Base-by-base conservation (phyloP, 2,888 invertebrate species). In the Patella pellucida region DNA sequence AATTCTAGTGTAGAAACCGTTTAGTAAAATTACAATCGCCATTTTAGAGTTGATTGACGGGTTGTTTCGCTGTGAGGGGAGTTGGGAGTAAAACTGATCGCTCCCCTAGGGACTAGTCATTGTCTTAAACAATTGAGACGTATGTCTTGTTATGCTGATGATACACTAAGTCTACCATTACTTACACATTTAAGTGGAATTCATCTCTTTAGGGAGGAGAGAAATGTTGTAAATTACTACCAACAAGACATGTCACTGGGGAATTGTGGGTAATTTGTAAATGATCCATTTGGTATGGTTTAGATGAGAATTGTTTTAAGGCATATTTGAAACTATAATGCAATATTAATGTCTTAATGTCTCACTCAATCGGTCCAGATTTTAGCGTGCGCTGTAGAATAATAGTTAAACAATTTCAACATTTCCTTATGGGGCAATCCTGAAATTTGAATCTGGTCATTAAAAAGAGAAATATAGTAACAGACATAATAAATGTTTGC, bases 201-300 rank as follows among this genome's bases (percentile, higher is more conserved):
- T 62, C 9, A 41, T 62, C 62, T 19, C 23, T 19, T 62, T 12
- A 23, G 62, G 62, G 62, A 62, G 62, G 62, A 23, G 62, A 19
- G 62, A 62, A 62, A 62, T 9, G 62, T 9, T 62, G 62, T 62
- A 62, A 62, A 62, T 62, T 62, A 62, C 62, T 23, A 62, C 23
- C 62, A 23, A 62, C 23, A 62, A 19, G 23, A 23, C 62, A 62
- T 62, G 62, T 62, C 62, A 62, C 19, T 12, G 14, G 19, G 62
- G 62, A 62, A 62, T 62, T 19, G 23, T 62, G 62, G 62, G 62
- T 62, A 62, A 62, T 62, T 62, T 62, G 62, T 62, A 62, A 62
- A 19, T 62, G 23, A 62, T 62, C 23, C 62, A 62, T 62, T 62
- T 23, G 23, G 23, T 14, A 62, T 62, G 62, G 62, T 23, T 41